phyloP scores from a whole-genome alignment of 2,888 invertebrate genomes.

The Sinotaia quadrata region DNA sequence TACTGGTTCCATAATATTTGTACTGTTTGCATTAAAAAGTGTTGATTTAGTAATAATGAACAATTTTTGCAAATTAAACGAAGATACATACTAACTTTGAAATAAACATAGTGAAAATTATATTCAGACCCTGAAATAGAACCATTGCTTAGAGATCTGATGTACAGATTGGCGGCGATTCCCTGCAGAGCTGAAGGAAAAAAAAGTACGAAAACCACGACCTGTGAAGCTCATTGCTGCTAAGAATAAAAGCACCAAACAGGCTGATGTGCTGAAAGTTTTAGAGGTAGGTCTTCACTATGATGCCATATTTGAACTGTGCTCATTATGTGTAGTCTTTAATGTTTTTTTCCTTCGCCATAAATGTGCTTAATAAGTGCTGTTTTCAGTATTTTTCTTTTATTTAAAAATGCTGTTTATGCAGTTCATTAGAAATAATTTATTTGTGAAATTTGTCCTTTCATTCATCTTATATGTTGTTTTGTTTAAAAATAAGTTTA shows the following conservation, averaged over 20 bases:
- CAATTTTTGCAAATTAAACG: no score
- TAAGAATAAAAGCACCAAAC: conserved; percentile 28
- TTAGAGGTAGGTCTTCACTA: conserved; percentile 44
- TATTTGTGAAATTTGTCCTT: conserved; percentile 5
- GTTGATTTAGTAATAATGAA: no score
- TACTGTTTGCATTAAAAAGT: no score
- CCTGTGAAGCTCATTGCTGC: conserved; percentile 12
- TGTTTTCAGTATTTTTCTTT: no score
- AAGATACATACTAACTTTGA: no score
- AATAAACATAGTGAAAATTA: no score
- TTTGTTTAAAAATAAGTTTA: not conserved
- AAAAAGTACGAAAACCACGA: conserved; percentile 14
- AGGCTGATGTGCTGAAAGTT: conserved; percentile 48
- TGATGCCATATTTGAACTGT: not conserved
- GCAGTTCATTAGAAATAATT: not conserved
- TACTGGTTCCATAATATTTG: no score
- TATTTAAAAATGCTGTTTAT: no score
- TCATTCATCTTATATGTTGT: conserved; percentile 24
- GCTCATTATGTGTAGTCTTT: not conserved
- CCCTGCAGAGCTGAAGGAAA: conserved; percentile 28
- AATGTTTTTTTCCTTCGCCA: no score
- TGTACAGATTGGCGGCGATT: conserved; percentile 26
- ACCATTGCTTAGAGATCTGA: no score
- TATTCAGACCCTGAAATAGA: no score
- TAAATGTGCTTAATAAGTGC: no score